These are phyloP conservation scores for Heterocephalus glaber DNA, from an alignment of 2,113 vertebrate genomes.

Conservation along the genomic window DNA sequence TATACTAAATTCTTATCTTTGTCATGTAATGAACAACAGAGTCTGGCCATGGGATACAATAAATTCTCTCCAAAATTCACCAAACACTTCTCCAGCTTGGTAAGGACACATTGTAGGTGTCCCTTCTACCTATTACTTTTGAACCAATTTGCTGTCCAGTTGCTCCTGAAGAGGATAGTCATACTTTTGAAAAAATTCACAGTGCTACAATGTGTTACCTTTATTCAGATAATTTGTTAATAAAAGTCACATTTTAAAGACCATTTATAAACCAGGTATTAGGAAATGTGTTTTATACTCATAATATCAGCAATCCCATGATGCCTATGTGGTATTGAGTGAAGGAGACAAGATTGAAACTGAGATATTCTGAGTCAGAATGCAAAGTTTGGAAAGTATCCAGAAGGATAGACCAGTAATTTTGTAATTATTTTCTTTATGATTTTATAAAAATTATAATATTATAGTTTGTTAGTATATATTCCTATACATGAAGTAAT, in stretches of 20 bases:
- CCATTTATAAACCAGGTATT: background rate
- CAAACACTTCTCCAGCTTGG: background rate
- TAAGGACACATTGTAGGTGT: rapidly evolving
- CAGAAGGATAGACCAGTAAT: background rate
- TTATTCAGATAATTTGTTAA: background rate
- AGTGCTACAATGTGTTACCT: background rate
- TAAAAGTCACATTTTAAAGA: background rate
- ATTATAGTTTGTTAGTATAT: background rate
- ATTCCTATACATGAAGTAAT: background rate
- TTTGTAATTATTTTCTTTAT: background rate
- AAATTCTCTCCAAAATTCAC: background rate
- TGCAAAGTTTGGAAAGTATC: background rate
- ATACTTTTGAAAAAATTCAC: background rate
- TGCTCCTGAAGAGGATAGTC: background rate
- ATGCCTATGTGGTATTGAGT: background rate
- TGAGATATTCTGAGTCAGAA: background rate
- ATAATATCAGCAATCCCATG: background rate
- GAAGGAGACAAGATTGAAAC: background rate
- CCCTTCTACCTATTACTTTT: background rate
- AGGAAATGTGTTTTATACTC: background rate
- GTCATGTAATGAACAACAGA: background rate
- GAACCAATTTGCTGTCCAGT: background rate
- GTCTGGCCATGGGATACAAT: background rate
- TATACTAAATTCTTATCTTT: background rate
- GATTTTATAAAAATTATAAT: background rate